Percentiles rank a stretch among this genome's conserved stretches.
These are phyloP conservation scores for Holothuria leucospilota DNA, from an alignment of 53 echinoderm and acorn worm genomes.

Conservation along the genomic window DNA sequence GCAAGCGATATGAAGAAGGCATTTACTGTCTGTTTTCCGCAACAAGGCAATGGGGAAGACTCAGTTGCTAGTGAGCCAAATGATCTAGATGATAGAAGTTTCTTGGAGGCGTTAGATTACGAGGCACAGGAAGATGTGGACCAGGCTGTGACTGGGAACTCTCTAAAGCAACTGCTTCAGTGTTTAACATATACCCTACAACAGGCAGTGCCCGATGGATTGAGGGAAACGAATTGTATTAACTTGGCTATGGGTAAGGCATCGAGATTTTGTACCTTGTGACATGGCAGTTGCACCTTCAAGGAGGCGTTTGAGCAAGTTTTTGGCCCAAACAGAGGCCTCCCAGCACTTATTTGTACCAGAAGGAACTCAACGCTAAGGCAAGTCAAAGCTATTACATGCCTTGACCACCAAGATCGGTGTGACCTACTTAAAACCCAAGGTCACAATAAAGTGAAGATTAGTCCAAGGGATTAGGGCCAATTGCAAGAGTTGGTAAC, in stretches of 20 bases:
- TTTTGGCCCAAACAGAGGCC: constrained; percentile 32
- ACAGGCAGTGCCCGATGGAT: constrained; percentile 34
- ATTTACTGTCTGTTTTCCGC: constrained; percentile 42
- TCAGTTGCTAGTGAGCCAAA: background rate
- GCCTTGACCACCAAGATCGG: constrained; percentile 47
- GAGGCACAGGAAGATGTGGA: constrained; percentile 30
- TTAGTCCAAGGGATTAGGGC: constrained; percentile 47
- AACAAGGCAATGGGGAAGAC: background rate
- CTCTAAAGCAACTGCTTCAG: constrained; percentile 44
- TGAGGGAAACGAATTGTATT: constrained; percentile 33
- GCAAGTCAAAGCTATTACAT: constrained; percentile 39
- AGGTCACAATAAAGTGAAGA: constrained; percentile 45
- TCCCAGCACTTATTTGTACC: constrained; percentile 54
- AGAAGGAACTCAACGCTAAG: constrained; percentile 38
- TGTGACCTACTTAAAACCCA: constrained; percentile 45
- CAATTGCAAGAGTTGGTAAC: constrained; percentile 52
- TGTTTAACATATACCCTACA: constrained; percentile 54
- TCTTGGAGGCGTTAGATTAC: constrained; percentile 29
- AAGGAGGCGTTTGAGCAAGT: constrained; percentile 29
- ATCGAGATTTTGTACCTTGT: constrained; percentile 10
- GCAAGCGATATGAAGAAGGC: constrained; percentile 51
- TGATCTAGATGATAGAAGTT: constrained; percentile 29
- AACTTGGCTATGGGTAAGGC: constrained; percentile 15
- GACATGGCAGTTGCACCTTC: constrained; percentile 20
- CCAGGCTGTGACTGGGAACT: constrained; percentile 16